Evolutionary conservation across 2,113 vertebrate genomes (phyloP).

Genomic region (Phaetusa simplex): DNA sequence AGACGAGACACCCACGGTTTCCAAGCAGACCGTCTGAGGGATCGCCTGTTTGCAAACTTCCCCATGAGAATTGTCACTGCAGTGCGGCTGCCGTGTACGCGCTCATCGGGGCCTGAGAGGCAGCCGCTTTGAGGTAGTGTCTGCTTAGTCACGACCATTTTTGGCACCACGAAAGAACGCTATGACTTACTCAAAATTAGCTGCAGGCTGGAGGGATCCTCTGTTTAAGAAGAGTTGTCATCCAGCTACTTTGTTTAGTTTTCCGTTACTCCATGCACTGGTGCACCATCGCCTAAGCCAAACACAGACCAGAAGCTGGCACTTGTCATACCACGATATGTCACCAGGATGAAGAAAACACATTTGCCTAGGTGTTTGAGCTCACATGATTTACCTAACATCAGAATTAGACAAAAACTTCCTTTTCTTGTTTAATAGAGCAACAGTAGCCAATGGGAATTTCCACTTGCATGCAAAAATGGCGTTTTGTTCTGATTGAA

Average conservation of each 20-base stretch:
- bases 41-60: neutral
- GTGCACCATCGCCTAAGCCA: neutral
- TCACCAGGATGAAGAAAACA: neutral
- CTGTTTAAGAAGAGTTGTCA: neutral
- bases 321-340: neutral
- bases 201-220: neutral
- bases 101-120: accelerated
- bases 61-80: neutral
- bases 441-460: neutral
- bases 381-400: neutral
- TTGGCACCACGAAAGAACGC: neutral
- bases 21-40: neutral
- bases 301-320: neutral
- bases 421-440: neutral
- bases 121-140: neutral
- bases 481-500: neutral
- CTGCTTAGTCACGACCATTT: neutral
- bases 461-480: neutral
- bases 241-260: neutral
- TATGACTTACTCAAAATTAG: neutral
- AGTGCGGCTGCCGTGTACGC: accelerated
- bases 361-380: neutral
- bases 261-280: neutral
- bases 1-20: neutral
- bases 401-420: neutral